Evolutionary conservation across 2,113 vertebrate species (phyloP), one percentile per base, ranked within the genome.

Genomic region (Junco hyemalis): DNA sequence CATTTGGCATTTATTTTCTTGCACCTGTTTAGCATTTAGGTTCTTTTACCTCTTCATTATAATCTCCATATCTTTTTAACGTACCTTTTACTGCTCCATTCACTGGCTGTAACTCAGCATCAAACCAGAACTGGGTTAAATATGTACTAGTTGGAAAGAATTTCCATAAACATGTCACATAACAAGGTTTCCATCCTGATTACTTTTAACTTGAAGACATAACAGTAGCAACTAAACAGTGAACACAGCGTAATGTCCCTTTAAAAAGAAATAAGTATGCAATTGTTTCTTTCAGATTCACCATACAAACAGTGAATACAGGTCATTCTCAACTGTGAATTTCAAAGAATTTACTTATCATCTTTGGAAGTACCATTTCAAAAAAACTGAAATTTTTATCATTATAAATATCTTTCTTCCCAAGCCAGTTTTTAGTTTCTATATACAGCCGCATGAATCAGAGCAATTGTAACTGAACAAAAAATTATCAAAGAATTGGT

Each of bases 1-100:
- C 63, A 77, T n/a, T 93, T 93, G 77, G 36, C 35, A 70, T 92
- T 95, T 92, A 59, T 95, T 96, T 96, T 60, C 44, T 45, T 88
- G 8, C 12, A 84, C 9, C 47, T 81, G 28, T 83, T 93, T 87
- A 91, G 19, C 8, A 90, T n/a, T 92, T 88, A 82, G 22, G 50
- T 91, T 85, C 23, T 81, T 71, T 72, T 31, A 33, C 13, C 19
- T 93, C 22, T 76, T 28, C 28, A 59, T 53, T 94, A 77, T 70
- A 31, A 70, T 40, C 12, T 59, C 26, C 13, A 4, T 61, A 70
- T 47, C 18, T 88, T 77, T 63, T 77, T 47, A 70, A 36, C 60
- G 23, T 6, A 68, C 33, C 24, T 80, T 95, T 68, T 47, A 74
- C 24, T 79, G 19, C 7, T 60, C 6, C 9, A 21, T 87, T 88